Evolutionary conservation across 1,140 invertebrate species (phyloP), one percentile per base, ranked within the genome.

Genomic region (Aleiodes sp.): DNA sequence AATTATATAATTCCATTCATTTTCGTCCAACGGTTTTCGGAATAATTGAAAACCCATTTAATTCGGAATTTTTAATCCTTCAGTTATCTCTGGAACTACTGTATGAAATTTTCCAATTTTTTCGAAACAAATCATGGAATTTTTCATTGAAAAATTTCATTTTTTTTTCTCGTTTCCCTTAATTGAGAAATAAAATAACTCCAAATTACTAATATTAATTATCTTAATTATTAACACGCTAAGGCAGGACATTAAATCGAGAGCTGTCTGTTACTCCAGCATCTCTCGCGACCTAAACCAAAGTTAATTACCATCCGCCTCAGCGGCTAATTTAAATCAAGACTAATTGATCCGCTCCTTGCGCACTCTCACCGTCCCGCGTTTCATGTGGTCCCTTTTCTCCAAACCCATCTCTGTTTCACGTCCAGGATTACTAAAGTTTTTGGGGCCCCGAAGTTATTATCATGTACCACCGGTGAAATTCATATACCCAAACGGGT

Each of bases 321-420:
- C 72, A 73, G 68, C 69, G 72, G 75, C 77, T 83, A 80, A 84
- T 82, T 82, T 82, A 76, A 83, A 84, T 83, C 75, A 81, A 80
- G 79, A 78, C 79, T 82, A 83, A 84, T 82, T 80, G 78, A 84
- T 81, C 75, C 73, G 62, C 65, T 43, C 69, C 72, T 67, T 39
- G 56, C 33, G 39, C 29, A 28, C 28, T 62, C 70, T 65, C 33
- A 43, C 28, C 35, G 31, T n/a, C 19, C 43, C 9, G 43, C 62
- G 59, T 39, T 64, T 60, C 62, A 43, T n/a, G n/a, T n/a, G n/a
- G n/a, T n/a, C n/a, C n/a, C n/a, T n/a, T n/a, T n/a, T n/a, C n/a
- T n/a, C n/a, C n/a, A n/a, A n/a, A n/a, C n/a, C n/a, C n/a, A 68
- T 28, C 46, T 62, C 68, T 46, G 21, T 28, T 57, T 60, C 6